Conservation (phyloP, 2,113 vertebrate species). For the human (Homo sapiens) region GRCh38 chr15:99599001-99599500, state of each 20-base stretch:
- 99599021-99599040: not conserved
- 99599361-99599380: constrained; percentile 11
- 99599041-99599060: not conserved
- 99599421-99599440: constrained; percentile 12
- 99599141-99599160: not conserved
- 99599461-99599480: not conserved
- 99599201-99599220: constrained; percentile 15
- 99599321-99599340: not conserved
- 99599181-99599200: not conserved
- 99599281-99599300: not conserved
- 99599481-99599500: not conserved
- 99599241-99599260: not conserved
- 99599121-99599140: not conserved
- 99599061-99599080: not conserved
- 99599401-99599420: constrained; percentile 24
- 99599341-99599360: not conserved
- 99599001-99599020: constrained; percentile 13
- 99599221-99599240: not conserved
- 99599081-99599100: not conserved
- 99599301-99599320: not conserved
- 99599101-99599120: not conserved
- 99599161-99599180: not conserved
- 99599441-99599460: not conserved
- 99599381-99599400: not conserved
- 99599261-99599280: constrained; percentile 7